Evolutionary conservation across 2,113 vertebrate genomes (phyloP).

Genomic region (Anthoscopus minutus): DNA sequence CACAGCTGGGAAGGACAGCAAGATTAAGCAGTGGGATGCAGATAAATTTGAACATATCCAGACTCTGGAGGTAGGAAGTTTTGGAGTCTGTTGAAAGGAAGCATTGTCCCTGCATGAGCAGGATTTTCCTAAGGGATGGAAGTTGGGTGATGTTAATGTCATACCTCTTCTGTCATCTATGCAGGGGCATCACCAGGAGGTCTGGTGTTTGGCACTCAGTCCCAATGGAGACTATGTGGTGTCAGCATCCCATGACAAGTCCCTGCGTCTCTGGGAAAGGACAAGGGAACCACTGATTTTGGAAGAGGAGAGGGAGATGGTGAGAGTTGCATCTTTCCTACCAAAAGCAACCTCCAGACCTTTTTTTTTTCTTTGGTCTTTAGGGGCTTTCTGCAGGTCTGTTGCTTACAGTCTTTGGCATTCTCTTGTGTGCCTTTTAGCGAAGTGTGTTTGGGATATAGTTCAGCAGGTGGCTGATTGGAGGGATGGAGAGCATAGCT

Average conservation of each 20-base stretch:
- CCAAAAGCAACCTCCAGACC: background rate
- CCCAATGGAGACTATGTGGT: constrained; percentile 91
- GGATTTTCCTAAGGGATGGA: background rate
- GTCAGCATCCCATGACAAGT: constrained; percentile 93
- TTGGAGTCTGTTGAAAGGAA: background rate
- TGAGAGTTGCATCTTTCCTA: constrained; percentile 55
- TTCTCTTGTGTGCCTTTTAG: background rate
- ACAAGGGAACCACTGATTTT: constrained; percentile 91
- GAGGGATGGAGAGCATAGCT: background rate
- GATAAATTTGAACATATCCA: constrained; percentile 95
- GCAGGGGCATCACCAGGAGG: constrained; percentile 92
- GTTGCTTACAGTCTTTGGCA: background rate
- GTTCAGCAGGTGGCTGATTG: background rate
- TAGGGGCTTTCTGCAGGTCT: background rate
- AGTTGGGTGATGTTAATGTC: background rate
- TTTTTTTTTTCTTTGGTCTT: background rate
- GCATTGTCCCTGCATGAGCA: background rate
- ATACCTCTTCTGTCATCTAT: background rate
- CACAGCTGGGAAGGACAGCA: constrained; percentile 92
- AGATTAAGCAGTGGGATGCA: constrained; percentile 97
- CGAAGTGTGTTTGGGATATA: background rate
- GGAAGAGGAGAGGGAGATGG: constrained; percentile 94
- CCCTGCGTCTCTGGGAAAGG: constrained; percentile 93
- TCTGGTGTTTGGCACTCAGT: constrained; percentile 92
- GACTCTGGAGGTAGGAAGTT: constrained; percentile 85